Conservation (phyloP, 2,888 invertebrate species). For the Carabus problematicus region DNA sequence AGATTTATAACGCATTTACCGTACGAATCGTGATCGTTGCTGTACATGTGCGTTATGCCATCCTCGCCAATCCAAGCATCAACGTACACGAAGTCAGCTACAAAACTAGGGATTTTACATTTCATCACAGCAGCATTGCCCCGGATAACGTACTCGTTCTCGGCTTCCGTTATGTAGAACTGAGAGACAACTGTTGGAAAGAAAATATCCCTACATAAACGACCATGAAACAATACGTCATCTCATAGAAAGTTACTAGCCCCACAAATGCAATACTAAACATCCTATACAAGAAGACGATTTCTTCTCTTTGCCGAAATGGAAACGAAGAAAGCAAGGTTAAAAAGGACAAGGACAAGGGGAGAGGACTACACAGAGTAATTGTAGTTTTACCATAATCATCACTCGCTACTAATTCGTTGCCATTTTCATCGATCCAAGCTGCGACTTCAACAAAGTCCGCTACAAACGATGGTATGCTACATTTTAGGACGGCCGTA, state of each 20-base stretch:
- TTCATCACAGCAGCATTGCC: slow-evolving; percentile 91
- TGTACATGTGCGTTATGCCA: slow-evolving; percentile 69
- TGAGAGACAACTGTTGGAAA: slow-evolving; percentile 80
- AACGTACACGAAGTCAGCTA: slow-evolving; percentile 89
- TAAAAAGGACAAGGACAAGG: slow-evolving; percentile 4
- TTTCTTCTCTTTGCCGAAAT: too few relatives aligned
- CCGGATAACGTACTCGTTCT: slow-evolving; percentile 92
- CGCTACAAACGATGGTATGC: slow-evolving; percentile 76
- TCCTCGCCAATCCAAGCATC: slow-evolving; percentile 85
- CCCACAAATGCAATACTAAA: not conserved
- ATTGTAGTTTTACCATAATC: slow-evolving; percentile 60
- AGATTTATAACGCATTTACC: slow-evolving; percentile 59
- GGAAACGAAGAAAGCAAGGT: not conserved
- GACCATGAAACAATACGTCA: not conserved
- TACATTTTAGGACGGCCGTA: slow-evolving; percentile 75
- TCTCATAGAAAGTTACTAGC: too few relatives aligned
- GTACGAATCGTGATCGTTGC: slow-evolving; percentile 64
- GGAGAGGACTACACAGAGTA: slow-evolving; percentile 40
- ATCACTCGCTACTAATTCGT: slow-evolving; percentile 59
- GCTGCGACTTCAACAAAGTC: slow-evolving; percentile 75
- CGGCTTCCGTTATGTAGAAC: slow-evolving; percentile 88
- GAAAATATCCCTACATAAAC: slow-evolving; percentile 21
- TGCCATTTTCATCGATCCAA: slow-evolving; percentile 73
- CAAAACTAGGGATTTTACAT: slow-evolving; percentile 94
- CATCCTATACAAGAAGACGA: not conserved